Evolutionary conservation across 2,888 invertebrate genomes (phyloP).

Genomic region (Tyria jacobaeae): DNA sequence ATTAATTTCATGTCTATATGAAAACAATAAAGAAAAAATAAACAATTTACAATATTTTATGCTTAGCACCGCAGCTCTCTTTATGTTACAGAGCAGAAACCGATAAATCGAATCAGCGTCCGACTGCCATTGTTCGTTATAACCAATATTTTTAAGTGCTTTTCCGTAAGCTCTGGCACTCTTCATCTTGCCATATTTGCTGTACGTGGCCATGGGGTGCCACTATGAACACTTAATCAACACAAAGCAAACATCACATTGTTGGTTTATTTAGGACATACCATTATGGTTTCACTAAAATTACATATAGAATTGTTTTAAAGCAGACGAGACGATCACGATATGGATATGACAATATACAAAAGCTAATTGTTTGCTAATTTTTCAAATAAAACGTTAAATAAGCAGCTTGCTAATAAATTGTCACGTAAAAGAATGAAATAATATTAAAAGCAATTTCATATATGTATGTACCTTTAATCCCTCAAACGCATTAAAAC

Average conservation of each 20-base stretch:
- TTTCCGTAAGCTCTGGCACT: background rate
- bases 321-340: background rate
- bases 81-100: background rate
- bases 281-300: background rate
- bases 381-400: no score
- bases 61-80: background rate
- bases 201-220: background rate
- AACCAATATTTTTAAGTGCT: background rate
- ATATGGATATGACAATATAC: background rate
- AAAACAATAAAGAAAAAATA: no score
- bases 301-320: background rate
- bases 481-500: slow-evolving; percentile 28
- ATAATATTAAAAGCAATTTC: background rate
- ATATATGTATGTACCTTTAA: background rate
- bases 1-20: no score
- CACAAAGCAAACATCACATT: background rate
- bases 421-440: no score
- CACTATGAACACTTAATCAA: background rate
- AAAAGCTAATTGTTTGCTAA: no score
- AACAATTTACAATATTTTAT: background rate
- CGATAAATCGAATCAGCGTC: slow-evolving; percentile 2
- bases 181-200: slow-evolving; percentile 4
- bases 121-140: background rate
- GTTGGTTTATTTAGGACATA: slow-evolving; percentile 8
- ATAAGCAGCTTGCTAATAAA: no score